Evolutionary conservation across 92 coral and sea anemone genomes (phyloP), one percentile per base, ranked within the genome.

Genomic region (Virgularia gustaviana): DNA sequence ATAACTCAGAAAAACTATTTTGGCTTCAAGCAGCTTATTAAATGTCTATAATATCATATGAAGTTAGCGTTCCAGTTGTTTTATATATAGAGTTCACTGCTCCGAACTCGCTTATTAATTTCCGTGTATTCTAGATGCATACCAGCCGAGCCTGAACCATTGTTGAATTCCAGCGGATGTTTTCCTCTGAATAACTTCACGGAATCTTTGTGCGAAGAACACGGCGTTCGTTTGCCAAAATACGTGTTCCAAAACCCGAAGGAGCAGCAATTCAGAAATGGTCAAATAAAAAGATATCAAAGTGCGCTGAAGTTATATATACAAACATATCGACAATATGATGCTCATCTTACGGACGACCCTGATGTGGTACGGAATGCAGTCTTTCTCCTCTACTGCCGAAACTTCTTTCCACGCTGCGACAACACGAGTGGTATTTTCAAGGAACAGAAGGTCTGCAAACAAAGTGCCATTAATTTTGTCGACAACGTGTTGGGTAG

Each of bases 101-200:
- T n/a, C n/a, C n/a, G n/a, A n/a, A n/a, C n/a, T n/a, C n/a, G n/a
- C n/a, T n/a, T n/a, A n/a, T n/a, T n/a, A n/a, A n/a, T n/a, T n/a
- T n/a, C n/a, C n/a, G n/a, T n/a, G n/a, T n/a, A n/a, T n/a, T n/a
- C n/a, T n/a, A 60, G 43, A n/a, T 60, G 66, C 20, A 35, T 60
- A 19, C 66, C 66, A 15, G 66, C 66, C 43, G 66, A 60, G 32
- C 9, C 66, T 16, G 62, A 55, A 25, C 62, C 62, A 27, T 25
- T 1, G 31, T 36, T 55, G 15, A 55, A 55, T n/a, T 8, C 30
- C 7, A 2, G 62, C 25, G 25, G 34, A 6, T 55, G 62, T 55
- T 55, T 25, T 6, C 62, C 62, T 18, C 25, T 55, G 27, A 36
- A 25, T 6, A 55, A 27, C 0, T 27, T 55, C 62, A 18, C 32